Evolutionary conservation across 2,888 invertebrate species (phyloP).

Genomic region (Bombyx huttoni): DNA sequence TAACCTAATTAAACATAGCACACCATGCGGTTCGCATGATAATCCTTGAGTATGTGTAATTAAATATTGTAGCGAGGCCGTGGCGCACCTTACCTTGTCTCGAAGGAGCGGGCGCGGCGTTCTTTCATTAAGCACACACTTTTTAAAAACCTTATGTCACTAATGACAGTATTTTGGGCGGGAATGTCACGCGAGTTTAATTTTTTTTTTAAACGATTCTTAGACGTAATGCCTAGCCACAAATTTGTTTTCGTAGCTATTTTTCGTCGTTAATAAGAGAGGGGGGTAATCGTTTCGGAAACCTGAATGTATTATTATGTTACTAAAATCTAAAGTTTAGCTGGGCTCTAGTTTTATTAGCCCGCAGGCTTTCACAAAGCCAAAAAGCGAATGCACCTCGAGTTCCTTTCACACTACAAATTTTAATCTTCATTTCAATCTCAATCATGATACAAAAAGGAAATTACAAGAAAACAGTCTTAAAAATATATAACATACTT

Average conservation of each 20-base stretch:
- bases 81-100: conserved; percentile 46
- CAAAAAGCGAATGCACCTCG: too few species aligned
- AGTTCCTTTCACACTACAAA: too few species aligned
- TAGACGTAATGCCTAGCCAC: background rate
- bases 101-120: conserved; percentile 63
- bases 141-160: conserved; percentile 56
- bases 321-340: too few species aligned
- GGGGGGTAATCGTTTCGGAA: too few species aligned
- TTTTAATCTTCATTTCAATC: too few species aligned
- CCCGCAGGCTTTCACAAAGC: too few species aligned
- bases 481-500: too few species aligned
- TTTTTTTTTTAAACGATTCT: conserved; percentile 16
- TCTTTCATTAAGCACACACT: conserved; percentile 59
- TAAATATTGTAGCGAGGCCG: conserved; percentile 30
- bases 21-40: background rate
- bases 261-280: too few species aligned
- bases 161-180: conserved; percentile 58
- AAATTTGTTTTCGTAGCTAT: background rate
- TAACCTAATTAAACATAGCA: background rate
- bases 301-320: too few species aligned
- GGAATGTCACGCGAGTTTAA: conserved; percentile 56
- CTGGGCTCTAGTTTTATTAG: too few species aligned
- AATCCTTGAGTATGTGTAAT: background rate
- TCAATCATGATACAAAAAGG: too few species aligned
- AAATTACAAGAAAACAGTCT: too few species aligned